These are phyloP conservation scores for Thryonomys swinderianus DNA, from an alignment of 2,113 vertebrate species.

Conservation along the genomic window DNA sequence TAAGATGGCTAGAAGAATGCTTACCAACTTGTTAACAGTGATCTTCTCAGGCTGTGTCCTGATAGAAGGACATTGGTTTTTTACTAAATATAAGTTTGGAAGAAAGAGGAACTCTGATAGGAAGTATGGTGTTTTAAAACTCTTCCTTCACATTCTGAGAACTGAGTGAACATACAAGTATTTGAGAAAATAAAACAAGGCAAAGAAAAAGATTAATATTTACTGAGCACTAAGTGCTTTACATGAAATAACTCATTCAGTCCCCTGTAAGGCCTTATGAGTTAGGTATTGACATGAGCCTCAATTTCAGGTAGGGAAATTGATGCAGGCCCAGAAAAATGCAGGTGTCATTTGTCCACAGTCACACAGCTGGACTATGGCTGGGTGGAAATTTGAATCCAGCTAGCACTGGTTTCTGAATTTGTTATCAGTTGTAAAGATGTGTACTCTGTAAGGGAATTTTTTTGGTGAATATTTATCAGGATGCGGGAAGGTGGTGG, in stretches of 20 bases:
- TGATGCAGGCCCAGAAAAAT: neutral
- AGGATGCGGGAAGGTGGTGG: neutral
- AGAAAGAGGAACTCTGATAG: neutral
- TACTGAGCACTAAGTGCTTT: neutral
- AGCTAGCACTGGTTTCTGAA: neutral
- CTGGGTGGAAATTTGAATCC: neutral
- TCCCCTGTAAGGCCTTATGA: neutral
- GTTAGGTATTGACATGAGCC: neutral
- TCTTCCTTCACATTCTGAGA: neutral
- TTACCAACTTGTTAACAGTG: neutral
- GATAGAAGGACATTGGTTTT: neutral
- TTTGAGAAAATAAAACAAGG: neutral
- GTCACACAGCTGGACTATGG: neutral
- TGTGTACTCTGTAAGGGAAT: neutral
- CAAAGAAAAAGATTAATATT: neutral
- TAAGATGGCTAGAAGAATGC: neutral
- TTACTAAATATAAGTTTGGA: neutral
- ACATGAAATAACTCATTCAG: neutral
- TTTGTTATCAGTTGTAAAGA: neutral
- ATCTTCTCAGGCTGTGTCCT: neutral
- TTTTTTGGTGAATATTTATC: neutral
- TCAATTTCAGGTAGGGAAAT: neutral
- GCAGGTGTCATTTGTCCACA: neutral
- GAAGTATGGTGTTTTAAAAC: neutral
- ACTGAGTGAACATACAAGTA: neutral